Evolutionary conservation across 1,140 invertebrate species (phyloP).

Genomic region (Hycleus phaleratus): DNA sequence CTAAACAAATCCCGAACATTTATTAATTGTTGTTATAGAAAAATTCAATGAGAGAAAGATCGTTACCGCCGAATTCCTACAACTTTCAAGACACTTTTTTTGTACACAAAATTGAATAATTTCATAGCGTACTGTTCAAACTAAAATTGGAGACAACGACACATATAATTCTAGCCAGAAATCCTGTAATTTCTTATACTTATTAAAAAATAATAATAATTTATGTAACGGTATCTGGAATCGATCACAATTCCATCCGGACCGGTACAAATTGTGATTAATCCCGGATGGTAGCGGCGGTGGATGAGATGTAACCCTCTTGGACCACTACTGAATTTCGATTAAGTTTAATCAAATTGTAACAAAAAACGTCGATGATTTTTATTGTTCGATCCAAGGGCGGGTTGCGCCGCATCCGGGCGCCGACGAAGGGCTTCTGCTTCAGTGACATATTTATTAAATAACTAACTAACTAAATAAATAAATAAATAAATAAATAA

Average conservation of each 20-base stretch:
- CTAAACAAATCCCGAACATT: too few relatives aligned
- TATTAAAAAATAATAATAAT: not conserved
- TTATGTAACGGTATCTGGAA: constrained; percentile 1
- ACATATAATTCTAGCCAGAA: constrained; percentile 31
- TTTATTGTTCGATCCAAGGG: not conserved
- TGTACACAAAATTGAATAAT: not conserved
- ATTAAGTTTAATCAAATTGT: too few relatives aligned
- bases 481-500: constrained; percentile 6
- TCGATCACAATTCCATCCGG: too few relatives aligned
- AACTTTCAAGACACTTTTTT: constrained; percentile 23
- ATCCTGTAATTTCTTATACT: constrained; percentile 23
- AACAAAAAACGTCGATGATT: too few relatives aligned
- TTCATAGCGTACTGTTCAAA: not conserved
- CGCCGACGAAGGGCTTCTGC: constrained; percentile 25
- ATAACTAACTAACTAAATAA: not conserved
- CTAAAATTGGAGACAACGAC: constrained; percentile 40
- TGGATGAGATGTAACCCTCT: too few relatives aligned
- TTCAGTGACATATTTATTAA: constrained; percentile 27
- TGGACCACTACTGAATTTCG: too few relatives aligned
- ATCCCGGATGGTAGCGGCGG: too few relatives aligned
- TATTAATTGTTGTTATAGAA: too few relatives aligned
- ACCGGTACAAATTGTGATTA: too few relatives aligned
- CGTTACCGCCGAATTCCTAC: constrained; percentile 18
- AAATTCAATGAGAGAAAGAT: too few relatives aligned
- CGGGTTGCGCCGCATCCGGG: not conserved